phyloP scores from a whole-genome alignment of 2,888 invertebrate species.

The Pycnomerus fuliginosus region DNA sequence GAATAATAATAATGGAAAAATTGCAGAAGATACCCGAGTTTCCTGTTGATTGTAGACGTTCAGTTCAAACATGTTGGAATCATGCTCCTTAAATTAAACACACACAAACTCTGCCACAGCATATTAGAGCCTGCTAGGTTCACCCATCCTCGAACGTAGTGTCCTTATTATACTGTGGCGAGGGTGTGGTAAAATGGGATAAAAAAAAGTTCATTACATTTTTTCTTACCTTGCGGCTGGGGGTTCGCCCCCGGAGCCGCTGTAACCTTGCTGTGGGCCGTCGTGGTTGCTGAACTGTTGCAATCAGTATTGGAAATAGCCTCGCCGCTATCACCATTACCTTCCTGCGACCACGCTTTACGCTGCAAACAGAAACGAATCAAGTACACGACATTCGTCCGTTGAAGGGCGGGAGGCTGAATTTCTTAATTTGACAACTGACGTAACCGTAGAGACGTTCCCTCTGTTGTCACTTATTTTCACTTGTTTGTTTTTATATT shows the following conservation, averaged over 20 bases:
- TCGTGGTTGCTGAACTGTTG: slow-evolving; percentile 65
- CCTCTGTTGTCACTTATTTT: too few relatives aligned
- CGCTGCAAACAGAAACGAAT: slow-evolving; percentile 52
- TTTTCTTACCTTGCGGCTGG: slow-evolving; percentile 60
- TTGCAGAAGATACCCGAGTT: neutral
- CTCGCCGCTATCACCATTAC: slow-evolving; percentile 62
- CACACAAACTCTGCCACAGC: slow-evolving; percentile 14
- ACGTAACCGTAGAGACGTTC: too few relatives aligned
- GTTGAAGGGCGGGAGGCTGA: too few relatives aligned
- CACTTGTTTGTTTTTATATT: too few relatives aligned
- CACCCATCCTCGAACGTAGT: slow-evolving; percentile 12
- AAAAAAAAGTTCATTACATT: slow-evolving; percentile 45
- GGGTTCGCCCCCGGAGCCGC: slow-evolving; percentile 75
- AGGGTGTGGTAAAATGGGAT: slow-evolving; percentile 14
- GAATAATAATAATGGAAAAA: slow-evolving; percentile 1
- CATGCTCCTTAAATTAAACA: too few relatives aligned
- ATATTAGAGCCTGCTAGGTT: slow-evolving; percentile 15
- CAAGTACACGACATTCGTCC: too few relatives aligned
- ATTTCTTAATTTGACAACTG: too few relatives aligned
- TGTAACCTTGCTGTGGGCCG: slow-evolving; percentile 79
- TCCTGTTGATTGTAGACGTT: slow-evolving; percentile 17
- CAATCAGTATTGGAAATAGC: slow-evolving; percentile 50
- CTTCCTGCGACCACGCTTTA: slow-evolving; percentile 64
- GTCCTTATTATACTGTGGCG: slow-evolving; percentile 20
- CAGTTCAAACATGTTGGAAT: slow-evolving; percentile 10